A percentile compares a stretch with the other conserved stretches of the same genome.
These are phyloP conservation scores for Drosophila erecta DNA, from an alignment of 1,140 invertebrate species.

Conservation along the genomic window DNA sequence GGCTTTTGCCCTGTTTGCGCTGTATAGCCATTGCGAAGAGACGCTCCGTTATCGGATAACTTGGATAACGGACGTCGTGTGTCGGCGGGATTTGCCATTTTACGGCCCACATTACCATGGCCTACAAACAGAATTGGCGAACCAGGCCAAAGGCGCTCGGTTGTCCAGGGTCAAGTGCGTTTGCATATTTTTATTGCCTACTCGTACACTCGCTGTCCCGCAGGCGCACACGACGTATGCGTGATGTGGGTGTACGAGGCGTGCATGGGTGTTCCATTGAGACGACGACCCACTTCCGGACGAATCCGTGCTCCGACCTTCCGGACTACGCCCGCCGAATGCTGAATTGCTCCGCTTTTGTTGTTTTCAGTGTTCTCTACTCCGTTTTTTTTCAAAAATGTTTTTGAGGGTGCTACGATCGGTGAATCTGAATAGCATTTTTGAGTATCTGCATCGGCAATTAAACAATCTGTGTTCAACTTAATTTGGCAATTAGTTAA, in stretches of 20 bases:
- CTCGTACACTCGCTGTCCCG: slow-evolving; percentile 35
- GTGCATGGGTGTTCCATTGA: slow-evolving; percentile 32
- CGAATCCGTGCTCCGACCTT: slow-evolving; percentile 28
- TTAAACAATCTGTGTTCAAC: slow-evolving; percentile 28
- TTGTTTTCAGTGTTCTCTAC: slow-evolving; percentile 1
- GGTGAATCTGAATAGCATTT: slow-evolving; percentile 22
- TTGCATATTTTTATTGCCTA: slow-evolving; percentile 23
- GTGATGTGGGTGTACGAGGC: slow-evolving; percentile 39
- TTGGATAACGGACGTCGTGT: slow-evolving; percentile 37
- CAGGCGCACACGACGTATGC: slow-evolving; percentile 60
- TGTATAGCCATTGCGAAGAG: slow-evolving; percentile 28
- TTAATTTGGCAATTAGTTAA: slow-evolving; percentile 56
- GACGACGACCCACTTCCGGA: slow-evolving; percentile 43
- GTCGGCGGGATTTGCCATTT: slow-evolving; percentile 28
- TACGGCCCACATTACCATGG: slow-evolving; percentile 31
- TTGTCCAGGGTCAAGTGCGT: slow-evolving; percentile 42
- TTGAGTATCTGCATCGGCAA: slow-evolving; percentile 29
- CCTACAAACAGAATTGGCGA: slow-evolving; percentile 43
- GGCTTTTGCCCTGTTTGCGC: slow-evolving; percentile 16
- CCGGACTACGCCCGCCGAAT: slow-evolving; percentile 36
- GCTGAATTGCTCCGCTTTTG: slow-evolving; percentile 11
- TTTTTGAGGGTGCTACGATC: slow-evolving; percentile 12
- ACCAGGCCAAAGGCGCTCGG: slow-evolving; percentile 1
- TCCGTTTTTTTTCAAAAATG: not conserved
- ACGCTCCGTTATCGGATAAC: slow-evolving; percentile 33